A percentile compares a stretch with the other conserved stretches of the same genome.
phyloP scores from a whole-genome alignment of 2,113 vertebrate species.

The Mola mola region DNA sequence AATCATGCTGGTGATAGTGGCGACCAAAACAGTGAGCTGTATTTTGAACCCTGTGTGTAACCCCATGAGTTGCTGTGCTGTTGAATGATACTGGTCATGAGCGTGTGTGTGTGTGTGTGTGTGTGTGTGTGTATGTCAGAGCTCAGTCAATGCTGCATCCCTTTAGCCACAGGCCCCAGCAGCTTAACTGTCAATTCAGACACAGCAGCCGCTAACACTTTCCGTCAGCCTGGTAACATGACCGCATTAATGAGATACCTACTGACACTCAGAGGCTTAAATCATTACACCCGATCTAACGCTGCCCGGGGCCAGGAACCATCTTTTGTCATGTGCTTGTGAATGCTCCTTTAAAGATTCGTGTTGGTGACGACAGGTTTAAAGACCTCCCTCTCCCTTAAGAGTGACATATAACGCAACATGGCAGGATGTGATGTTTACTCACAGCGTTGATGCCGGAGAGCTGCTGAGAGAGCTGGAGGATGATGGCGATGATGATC shows the following conservation, averaged over 20 bases:
- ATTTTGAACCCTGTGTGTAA: slow-evolving; percentile 5
- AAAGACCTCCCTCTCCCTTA: background rate
- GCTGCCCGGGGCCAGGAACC: slow-evolving; percentile 24
- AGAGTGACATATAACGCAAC: slow-evolving; percentile 14
- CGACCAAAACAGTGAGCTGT: background rate
- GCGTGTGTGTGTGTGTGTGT: no score
- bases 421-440: slow-evolving; percentile 42
- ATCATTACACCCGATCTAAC: slow-evolving; percentile 46
- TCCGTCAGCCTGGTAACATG: slow-evolving; percentile 40
- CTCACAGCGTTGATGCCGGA: slow-evolving; percentile 97
- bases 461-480: slow-evolving; percentile 96
- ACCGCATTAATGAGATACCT: slow-evolving; percentile 51
- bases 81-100: slow-evolving; percentile 8
- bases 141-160: slow-evolving; percentile 15
- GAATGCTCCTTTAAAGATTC: slow-evolving; percentile 29
- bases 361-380: slow-evolving; percentile 2
- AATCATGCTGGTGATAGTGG: background rate
- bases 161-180: slow-evolving; percentile 26
- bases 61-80: background rate
- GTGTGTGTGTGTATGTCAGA: slow-evolving; percentile 15
- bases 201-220: slow-evolving; percentile 25
- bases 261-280: slow-evolving; percentile 12
- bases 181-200: slow-evolving; percentile 24
- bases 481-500: slow-evolving; percentile 89
- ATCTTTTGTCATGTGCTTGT: slow-evolving; percentile 8